Conservation (phyloP, 2,113 vertebrate species). For the Salminus brasiliensis region DNA sequence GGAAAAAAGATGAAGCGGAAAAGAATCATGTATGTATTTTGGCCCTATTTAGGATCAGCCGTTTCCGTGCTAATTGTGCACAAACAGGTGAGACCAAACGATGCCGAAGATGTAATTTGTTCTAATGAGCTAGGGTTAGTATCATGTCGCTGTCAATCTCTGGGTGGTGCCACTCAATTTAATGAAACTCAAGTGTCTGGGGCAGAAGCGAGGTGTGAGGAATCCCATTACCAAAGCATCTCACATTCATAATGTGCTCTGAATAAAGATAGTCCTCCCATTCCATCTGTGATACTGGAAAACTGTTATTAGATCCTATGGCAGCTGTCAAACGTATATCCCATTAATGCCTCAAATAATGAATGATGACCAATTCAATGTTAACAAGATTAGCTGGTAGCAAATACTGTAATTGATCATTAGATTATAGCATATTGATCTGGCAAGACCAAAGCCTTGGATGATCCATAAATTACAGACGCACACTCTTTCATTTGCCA, state of each 20-base stretch:
- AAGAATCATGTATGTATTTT: neutral
- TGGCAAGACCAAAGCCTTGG: conserved; percentile 12
- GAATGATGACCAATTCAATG: neutral
- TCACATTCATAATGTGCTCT: conserved; percentile 10
- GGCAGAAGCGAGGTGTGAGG: conserved; percentile 1
- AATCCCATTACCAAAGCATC: conserved; percentile 16
- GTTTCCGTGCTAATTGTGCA: neutral
- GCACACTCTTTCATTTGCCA: conserved; percentile 30
- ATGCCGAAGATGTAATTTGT: conserved; percentile 2
- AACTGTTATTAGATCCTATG: conserved; percentile 1
- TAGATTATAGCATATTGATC: neutral
- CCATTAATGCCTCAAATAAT: neutral
- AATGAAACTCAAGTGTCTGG: conserved; percentile 10
- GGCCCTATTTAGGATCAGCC: neutral
- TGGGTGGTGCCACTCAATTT: conserved; percentile 10
- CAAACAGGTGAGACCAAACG: neutral
- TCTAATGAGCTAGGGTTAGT: conserved; percentile 6
- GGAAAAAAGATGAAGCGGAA: neutral
- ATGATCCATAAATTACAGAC: conserved; percentile 38
- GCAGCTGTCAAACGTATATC: conserved; percentile 17
- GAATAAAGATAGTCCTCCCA: neutral
- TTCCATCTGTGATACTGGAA: neutral
- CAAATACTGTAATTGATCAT: conserved; percentile 11
- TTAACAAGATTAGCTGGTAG: conserved; percentile 25
- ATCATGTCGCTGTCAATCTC: neutral